phyloP scores from a whole-genome alignment of 2,888 invertebrate genomes.

The Alsophila aescularia region DNA sequence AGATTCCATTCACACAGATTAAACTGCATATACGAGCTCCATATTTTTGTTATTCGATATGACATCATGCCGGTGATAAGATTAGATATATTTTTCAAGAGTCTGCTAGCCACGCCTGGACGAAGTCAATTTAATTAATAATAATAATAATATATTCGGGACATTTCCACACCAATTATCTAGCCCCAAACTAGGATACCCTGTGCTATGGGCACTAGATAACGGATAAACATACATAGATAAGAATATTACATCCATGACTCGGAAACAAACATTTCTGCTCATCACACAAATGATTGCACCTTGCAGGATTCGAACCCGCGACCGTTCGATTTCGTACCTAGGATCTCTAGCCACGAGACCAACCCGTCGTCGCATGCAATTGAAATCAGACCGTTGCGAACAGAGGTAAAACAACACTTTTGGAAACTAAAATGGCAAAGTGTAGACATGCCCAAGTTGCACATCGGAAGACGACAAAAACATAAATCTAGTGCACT shows the following conservation, averaged over 20 bases:
- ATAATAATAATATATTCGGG: no score
- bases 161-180: no score
- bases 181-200: no score
- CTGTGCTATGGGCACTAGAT: no score
- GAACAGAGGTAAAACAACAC: not conserved
- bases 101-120: slow-evolving; percentile 58
- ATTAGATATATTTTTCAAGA: slow-evolving; percentile 61
- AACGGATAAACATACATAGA: no score
- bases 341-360: no score
- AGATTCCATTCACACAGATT: slow-evolving; percentile 34
- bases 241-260: no score
- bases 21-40: slow-evolving; percentile 45
- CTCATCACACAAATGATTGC: no score
- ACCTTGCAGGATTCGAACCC: no score
- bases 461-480: slow-evolving; percentile 5
- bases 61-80: slow-evolving; percentile 71
- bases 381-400: slow-evolving; percentile 22
- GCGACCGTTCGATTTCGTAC: no score
- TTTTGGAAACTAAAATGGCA: not conserved
- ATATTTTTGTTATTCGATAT: slow-evolving; percentile 57
- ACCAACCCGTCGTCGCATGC: no score
- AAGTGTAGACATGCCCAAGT: not conserved
- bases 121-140: slow-evolving; percentile 39
- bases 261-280: no score
- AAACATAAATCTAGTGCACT: not conserved